A percentile compares a stretch with the other conserved stretches of the same genome.
Evolutionary conservation across 2,888 invertebrate genomes (phyloP).

Genomic region (Argyra leucocephala): DNA sequence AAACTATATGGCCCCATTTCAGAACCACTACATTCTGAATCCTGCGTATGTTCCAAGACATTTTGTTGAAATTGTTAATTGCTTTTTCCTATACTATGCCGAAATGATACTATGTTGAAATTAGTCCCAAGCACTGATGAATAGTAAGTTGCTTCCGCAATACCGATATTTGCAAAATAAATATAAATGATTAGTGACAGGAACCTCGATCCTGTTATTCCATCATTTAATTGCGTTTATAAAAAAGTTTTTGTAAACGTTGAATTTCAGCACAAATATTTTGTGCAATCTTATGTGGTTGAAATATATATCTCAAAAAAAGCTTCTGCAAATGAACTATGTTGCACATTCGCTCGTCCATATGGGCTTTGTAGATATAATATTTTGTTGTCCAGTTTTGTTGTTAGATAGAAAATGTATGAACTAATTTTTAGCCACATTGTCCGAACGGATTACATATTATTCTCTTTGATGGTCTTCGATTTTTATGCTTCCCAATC

Average conservation of each 20-base stretch:
- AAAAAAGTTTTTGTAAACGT: slow-evolving; percentile 78
- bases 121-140: too few species aligned
- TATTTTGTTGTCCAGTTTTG: slow-evolving; percentile 18
- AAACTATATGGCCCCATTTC: slow-evolving; percentile 54
- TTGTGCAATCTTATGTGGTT: slow-evolving; percentile 87
- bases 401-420: slow-evolving; percentile 31
- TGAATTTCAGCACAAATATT: slow-evolving; percentile 88
- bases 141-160: too few species aligned
- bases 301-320: slow-evolving; percentile 75
- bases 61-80: slow-evolving; percentile 62
- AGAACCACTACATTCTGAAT: slow-evolving; percentile 56
- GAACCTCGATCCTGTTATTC: too few species aligned
- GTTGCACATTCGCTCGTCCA: slow-evolving; percentile 51
- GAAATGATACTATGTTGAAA: too few species aligned
- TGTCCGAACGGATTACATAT: slow-evolving; percentile 83
- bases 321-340: slow-evolving; percentile 75
- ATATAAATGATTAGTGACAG: too few species aligned
- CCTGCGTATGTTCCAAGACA: slow-evolving; percentile 51
- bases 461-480: slow-evolving; percentile 77
- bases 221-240: too few species aligned
- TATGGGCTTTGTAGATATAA: slow-evolving; percentile 31
- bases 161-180: too few species aligned
- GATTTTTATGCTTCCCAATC: slow-evolving; percentile 92
- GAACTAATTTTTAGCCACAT: slow-evolving; percentile 37
- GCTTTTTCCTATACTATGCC: too few species aligned